Conservation (phyloP, 2,797 vertebrate species). For the Chelmon rostratus region DNA sequence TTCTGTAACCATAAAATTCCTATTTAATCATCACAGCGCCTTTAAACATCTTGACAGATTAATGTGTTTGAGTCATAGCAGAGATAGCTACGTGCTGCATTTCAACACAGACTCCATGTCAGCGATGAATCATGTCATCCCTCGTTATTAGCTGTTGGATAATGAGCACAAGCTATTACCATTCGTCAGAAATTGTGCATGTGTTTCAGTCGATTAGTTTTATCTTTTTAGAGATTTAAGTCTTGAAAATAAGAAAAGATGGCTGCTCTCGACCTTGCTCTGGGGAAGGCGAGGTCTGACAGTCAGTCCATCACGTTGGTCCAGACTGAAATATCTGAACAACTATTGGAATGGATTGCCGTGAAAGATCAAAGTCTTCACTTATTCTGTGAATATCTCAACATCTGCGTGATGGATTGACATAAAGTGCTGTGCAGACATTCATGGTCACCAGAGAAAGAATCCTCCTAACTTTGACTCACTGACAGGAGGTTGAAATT, state of each 20-base stretch:
- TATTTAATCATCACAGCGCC: background rate
- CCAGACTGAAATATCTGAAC: background rate
- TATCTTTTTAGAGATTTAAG: background rate
- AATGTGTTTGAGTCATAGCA: constrained; percentile 16
- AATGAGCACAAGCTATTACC: constrained; percentile 22
- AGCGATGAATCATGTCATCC: constrained; percentile 19
- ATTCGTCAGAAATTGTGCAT: constrained; percentile 2
- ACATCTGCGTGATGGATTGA: no score
- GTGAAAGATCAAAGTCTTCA: background rate
- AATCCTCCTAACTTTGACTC: no score
- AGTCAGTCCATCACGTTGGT: no score
- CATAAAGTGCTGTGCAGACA: no score
- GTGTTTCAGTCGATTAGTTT: background rate
- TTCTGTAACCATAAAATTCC: background rate
- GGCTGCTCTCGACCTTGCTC: background rate
- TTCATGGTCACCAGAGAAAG: no score
- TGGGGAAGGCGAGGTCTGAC: background rate
- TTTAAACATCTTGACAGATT: constrained; percentile 8
- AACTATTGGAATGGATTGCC: background rate
- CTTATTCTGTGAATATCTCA: no score
- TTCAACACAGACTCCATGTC: constrained; percentile 30
- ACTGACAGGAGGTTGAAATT: no score
- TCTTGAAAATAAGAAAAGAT: background rate
- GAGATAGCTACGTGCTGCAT: background rate
- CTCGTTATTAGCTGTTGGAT: constrained; percentile 28